A percentile compares a stretch with the other conserved stretches of the same genome.
Conservation (phyloP, 1,140 invertebrate genomes). For the Parasteatoda tepidariorum region DNA sequence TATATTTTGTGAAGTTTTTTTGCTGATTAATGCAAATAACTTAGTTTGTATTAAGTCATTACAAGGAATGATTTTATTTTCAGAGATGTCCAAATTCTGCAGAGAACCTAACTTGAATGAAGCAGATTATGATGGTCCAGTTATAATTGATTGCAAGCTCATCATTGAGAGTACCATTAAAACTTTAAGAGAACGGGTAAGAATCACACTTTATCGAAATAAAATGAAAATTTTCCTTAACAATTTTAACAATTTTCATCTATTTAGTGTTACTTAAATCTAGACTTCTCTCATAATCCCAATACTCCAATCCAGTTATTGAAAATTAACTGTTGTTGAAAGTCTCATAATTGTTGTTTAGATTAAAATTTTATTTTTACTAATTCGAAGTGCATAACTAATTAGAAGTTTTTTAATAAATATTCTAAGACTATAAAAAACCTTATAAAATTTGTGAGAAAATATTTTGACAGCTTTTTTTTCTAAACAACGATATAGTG, state of each 20-base stretch:
- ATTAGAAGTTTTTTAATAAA: too few relatives aligned
- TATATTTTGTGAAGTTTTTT: too few relatives aligned
- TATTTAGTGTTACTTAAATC: too few relatives aligned
- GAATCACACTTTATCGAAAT: not conserved
- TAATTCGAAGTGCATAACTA: too few relatives aligned
- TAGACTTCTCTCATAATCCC: too few relatives aligned
- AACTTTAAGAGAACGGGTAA: not conserved
- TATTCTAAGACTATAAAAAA: too few relatives aligned
- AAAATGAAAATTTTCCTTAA: not conserved
- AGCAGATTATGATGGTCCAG: constrained; percentile 12
- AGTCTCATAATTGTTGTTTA: not conserved
- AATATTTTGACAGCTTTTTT: too few relatives aligned
- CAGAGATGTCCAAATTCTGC: not conserved
- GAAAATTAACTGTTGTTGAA: not conserved
- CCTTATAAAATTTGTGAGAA: too few relatives aligned
- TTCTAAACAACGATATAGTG: too few relatives aligned
- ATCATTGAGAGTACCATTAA: constrained; percentile 15
- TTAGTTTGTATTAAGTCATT: too few relatives aligned
- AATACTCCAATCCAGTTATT: not conserved
- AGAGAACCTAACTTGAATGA: constrained; percentile 26
- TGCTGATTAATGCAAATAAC: too few relatives aligned
- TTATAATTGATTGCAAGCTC: not conserved
- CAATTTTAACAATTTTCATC: not conserved
- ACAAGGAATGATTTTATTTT: too few relatives aligned
- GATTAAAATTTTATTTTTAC: not conserved